Evolutionary conservation across 2,888 invertebrate genomes (phyloP), one percentile per base, ranked within the genome.

Genomic region (Leptinotarsa haldemani): DNA sequence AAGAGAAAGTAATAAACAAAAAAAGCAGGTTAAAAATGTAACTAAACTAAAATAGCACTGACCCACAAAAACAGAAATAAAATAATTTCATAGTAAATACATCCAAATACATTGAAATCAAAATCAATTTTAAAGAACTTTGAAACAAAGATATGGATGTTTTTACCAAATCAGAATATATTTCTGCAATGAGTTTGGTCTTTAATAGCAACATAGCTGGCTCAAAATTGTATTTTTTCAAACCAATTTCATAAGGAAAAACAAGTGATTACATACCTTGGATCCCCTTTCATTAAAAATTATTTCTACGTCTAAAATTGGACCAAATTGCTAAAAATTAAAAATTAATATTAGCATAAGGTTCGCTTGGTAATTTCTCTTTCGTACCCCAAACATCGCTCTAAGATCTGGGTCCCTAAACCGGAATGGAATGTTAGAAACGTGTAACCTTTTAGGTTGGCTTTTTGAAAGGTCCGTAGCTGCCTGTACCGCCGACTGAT

Each of bases 231-330:
- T 75, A 77, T 72, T 73, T 81, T 77, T 81, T 78, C 64, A 74
- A 74, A 80, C 70, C 53, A 75, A 67, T 70, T 67, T 65, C 25
- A 71, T 73, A 61, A 70, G 71, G 66, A 78, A 67, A 68, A 77
- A 75, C 72, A 71, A 77, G 74, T 64, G 58, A 76, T 68, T 80
- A 84, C 96, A 94, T 94, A 99, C 99, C 97, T 99, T 99, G 85
- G 98, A 98, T 89, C 99, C 99, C 84, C 99, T 93, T 91, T 99
- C 99, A 90, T 99, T 99, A 93, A 99, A 99, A 89, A 99, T 99
- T 87, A 99, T 99, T 93, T 99, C 99, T 89, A 98, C 99, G 90
- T 99, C 99, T 89, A 98, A 93, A 88, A 99, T 99, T 86, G 95
- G 94, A 88, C 99, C 99, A 91, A 96, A 99, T 94, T 98, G 97